A percentile compares a stretch with the other conserved stretches of the same genome.
Evolutionary conservation across 2,797 vertebrate species (phyloP).

Genomic region (Catamblyrhynchus diadema): DNA sequence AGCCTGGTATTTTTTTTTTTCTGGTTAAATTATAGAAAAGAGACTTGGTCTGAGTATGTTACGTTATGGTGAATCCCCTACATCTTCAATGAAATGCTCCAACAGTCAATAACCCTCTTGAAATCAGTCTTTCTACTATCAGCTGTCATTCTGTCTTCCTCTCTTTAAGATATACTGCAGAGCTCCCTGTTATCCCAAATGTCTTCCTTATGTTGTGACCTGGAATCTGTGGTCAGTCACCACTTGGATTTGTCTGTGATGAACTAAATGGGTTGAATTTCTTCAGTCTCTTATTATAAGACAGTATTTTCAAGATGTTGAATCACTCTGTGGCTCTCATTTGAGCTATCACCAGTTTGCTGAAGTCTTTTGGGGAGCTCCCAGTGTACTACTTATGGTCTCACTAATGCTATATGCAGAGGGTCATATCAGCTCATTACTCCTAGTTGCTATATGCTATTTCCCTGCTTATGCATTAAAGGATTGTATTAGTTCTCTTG

Average conservation of each 20-base stretch:
- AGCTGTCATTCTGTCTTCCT: background rate
- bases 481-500: background rate
- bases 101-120: background rate
- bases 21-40: background rate
- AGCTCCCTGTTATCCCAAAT: background rate
- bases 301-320: background rate
- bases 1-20: background rate
- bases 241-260: slow-evolving; percentile 14
- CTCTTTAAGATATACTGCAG: background rate
- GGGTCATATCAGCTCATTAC: slow-evolving; percentile 4
- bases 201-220: slow-evolving; percentile 5
- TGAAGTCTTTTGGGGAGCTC: slow-evolving; percentile 6
- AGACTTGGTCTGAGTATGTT: background rate
- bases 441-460: background rate
- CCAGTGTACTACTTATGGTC: background rate
- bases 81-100: background rate
- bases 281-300: background rate
- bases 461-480: background rate
- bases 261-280: background rate
- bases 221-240: slow-evolving; percentile 17
- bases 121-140: background rate
- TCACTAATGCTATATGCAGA: slow-evolving; percentile 24
- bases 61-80: background rate
- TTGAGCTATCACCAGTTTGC: background rate
- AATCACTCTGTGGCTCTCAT: slow-evolving; percentile 20